Conservation (phyloP, 2,888 invertebrate species). For the Apomyelois bistriatella region DNA sequence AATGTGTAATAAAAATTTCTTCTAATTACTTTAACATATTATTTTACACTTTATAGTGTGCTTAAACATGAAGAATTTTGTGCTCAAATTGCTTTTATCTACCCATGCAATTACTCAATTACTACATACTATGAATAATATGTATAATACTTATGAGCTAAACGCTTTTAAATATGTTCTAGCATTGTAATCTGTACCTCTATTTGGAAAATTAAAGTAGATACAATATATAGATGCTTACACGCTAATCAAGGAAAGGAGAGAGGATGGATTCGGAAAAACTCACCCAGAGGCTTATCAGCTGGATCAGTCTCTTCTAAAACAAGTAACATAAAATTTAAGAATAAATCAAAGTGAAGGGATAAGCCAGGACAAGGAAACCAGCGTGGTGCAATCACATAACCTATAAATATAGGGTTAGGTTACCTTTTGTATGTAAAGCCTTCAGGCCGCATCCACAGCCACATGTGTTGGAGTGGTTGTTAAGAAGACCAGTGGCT, state of each 20-base stretch:
- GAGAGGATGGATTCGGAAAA: conserved; percentile 27
- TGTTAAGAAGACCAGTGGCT: conserved; percentile 64
- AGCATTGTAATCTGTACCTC: too few relatives aligned
- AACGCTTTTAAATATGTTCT: too few relatives aligned
- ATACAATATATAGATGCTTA: background rate
- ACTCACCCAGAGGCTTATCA: conserved; percentile 66
- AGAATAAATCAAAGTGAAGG: background rate
- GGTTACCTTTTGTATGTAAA: conserved; percentile 85
- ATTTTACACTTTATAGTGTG: too few relatives aligned
- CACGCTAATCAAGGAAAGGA: conserved; percentile 20
- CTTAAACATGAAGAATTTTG: too few relatives aligned
- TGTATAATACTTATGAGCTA: too few relatives aligned
- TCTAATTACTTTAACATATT: too few relatives aligned
- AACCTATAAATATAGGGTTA: conserved; percentile 49
- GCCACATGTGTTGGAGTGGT: conserved; percentile 82
- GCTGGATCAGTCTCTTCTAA: conserved; percentile 32
- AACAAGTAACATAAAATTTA: background rate
- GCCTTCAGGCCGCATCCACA: conserved; percentile 84
- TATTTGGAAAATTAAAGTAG: background rate
- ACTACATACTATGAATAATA: too few relatives aligned
- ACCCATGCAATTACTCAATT: too few relatives aligned
- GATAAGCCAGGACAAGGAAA: conserved; percentile 11
- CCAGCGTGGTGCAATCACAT: conserved; percentile 60
- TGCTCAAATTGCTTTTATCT: too few relatives aligned
- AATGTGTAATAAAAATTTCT: too few relatives aligned